Evolutionary conservation across 2,113 vertebrate species (phyloP).

Genomic region (Ophthalmolycus amberensis): DNA sequence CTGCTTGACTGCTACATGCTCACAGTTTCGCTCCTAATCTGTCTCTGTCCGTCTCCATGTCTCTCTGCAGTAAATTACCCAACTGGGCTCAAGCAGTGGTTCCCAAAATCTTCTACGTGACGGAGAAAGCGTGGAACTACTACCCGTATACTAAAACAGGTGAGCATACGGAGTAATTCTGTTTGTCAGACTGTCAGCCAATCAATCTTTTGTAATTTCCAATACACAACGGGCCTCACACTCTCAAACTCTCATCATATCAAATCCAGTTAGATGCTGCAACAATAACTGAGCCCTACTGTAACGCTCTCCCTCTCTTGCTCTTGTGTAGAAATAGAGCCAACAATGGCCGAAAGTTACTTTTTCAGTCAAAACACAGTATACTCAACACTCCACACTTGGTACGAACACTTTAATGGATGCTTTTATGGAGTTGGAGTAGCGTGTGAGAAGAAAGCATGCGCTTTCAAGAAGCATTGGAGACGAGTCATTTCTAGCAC

Average conservation of each 20-base stretch:
- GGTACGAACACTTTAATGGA: conserved; percentile 18
- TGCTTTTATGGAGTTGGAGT: background rate
- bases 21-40: conserved; percentile 4
- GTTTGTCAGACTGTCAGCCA: background rate
- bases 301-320: background rate
- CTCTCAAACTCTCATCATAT: background rate
- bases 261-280: conserved; percentile 2
- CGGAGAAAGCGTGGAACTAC: conserved; percentile 99
- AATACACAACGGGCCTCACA: background rate
- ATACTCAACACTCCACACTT: background rate
- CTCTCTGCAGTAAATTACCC: conserved; percentile 91
- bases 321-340: conserved; percentile 4
- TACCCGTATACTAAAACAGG: conserved; percentile 98
- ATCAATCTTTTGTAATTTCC: background rate
- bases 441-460: conserved; percentile 16
- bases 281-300: background rate
- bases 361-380: background rate
- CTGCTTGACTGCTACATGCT: conserved; percentile 8
- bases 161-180: conserved; percentile 73
- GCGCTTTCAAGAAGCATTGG: background rate
- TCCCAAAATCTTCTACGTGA: conserved; percentile 98
- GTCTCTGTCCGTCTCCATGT: conserved; percentile 38
- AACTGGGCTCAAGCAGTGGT: conserved; percentile 98
- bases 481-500: background rate
- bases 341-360: background rate